Percentiles rank a stretch among this genome's conserved stretches.
Evolutionary conservation across 2,888 invertebrate species (phyloP).

Genomic region (Pammene aurita): DNA sequence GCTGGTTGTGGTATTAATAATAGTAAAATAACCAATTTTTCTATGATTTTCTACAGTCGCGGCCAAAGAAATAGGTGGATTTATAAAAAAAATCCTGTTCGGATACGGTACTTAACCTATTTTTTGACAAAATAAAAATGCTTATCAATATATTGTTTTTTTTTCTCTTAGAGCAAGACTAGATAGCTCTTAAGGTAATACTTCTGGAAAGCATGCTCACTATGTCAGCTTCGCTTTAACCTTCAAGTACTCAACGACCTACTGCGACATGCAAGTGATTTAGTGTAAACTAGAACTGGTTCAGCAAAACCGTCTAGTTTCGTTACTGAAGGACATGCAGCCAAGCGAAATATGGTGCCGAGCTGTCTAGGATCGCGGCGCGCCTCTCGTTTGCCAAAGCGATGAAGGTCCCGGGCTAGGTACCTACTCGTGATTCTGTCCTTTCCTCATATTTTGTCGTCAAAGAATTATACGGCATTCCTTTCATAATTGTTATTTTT

Average conservation of each 20-base stretch:
- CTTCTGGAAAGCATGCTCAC: no score
- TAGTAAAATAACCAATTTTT: no score
- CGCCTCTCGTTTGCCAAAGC: conserved; percentile 7
- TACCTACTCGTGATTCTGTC: conserved; percentile 34
- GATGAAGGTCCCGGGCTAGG: conserved; percentile 37
- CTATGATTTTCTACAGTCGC: no score
- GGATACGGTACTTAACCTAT: no score
- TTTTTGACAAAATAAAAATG: no score
- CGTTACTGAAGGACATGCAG: conserved; percentile 26
- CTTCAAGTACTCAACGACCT: not conserved
- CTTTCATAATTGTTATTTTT: conserved; percentile 46
- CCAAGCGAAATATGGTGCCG: conserved; percentile 59
- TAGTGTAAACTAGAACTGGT: conserved; percentile 21
- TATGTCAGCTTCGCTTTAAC: no score
- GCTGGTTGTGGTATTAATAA: no score
- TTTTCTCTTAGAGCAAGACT: no score
- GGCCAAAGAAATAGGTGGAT: no score
- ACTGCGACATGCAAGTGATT: conserved; percentile 8
- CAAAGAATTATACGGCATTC: conserved; percentile 44
- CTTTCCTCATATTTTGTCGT: conserved; percentile 20
- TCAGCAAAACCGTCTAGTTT: conserved; percentile 17
- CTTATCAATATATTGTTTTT: no score
- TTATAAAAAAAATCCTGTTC: no score
- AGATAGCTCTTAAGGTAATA: no score
- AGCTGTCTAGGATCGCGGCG: conserved; percentile 61